A percentile compares a stretch with the other conserved stretches of the same genome.
Evolutionary conservation across 2,888 invertebrate species (phyloP).

Genomic region (Epiblema foenella): DNA sequence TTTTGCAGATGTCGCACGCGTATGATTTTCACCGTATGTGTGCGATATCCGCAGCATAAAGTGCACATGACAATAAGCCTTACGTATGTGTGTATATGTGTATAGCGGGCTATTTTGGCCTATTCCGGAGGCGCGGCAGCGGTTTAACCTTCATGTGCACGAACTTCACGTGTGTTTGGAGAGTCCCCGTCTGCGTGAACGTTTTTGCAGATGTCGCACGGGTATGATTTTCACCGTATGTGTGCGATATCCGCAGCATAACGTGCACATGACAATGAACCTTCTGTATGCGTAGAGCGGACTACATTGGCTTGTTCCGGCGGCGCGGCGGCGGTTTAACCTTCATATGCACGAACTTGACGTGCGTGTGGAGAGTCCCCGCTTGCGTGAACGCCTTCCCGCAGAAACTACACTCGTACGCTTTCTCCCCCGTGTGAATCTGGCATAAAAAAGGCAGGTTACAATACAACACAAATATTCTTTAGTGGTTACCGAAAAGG

Average conservation of each 20-base stretch:
- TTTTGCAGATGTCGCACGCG: no score
- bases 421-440: conserved; percentile 41
- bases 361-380: conserved; percentile 13
- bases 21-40: no score
- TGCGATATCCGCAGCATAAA: neutral
- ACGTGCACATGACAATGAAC: neutral
- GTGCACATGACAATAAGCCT: neutral
- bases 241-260: neutral
- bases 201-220: neutral
- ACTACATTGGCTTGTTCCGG: conserved; percentile 19
- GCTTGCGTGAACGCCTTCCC: conserved; percentile 18
- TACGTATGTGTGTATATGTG: neutral
- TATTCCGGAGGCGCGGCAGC: conserved; percentile 37
- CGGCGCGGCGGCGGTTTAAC: conserved; percentile 34
- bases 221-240: no score
- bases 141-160: conserved; percentile 31
- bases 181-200: conserved; percentile 8
- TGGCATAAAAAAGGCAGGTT: neutral
- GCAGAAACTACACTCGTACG: conserved; percentile 28
- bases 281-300: neutral
- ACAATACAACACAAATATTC: no score
- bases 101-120: neutral
- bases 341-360: conserved; percentile 35
- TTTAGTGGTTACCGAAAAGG: no score
- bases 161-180: conserved; percentile 21